A percentile compares a stretch with the other conserved stretches of the same genome.
These are phyloP conservation scores for Chloroclystis v-ata DNA, from an alignment of 2,888 invertebrate genomes.

Conservation along the genomic window DNA sequence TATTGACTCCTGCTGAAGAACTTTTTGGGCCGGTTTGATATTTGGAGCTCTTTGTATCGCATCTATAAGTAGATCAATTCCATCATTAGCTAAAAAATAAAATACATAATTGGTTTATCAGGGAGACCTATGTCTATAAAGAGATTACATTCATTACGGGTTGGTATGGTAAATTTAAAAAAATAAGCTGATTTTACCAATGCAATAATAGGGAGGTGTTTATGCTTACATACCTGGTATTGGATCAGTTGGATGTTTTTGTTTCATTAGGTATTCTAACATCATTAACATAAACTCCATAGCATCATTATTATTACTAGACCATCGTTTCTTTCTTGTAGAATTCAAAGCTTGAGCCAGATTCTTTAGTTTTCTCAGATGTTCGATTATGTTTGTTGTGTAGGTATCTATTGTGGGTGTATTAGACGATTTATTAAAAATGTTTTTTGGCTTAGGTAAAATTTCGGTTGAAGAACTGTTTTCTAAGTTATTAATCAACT, in stretches of 20 bases:
- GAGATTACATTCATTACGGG: no score
- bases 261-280: conserved; percentile 60
- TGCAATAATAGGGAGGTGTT: no score
- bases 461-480: conserved; percentile 20
- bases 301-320: conserved; percentile 41
- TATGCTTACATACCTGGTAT: conserved; percentile 42
- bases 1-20: conserved; percentile 26
- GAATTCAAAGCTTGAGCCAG: conserved; percentile 43
- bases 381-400: conserved; percentile 51
- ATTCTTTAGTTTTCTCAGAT: conserved; percentile 52
- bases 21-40: conserved; percentile 46
- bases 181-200: not conserved
- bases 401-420: conserved; percentile 39
- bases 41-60: conserved; percentile 63
- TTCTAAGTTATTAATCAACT: conserved; percentile 40
- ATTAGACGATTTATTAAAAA: conserved; percentile 18
- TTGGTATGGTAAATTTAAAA: not conserved
- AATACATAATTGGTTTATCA: no score
- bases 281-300: conserved; percentile 57
- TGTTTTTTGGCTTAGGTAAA: conserved; percentile 17
- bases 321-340: conserved; percentile 43
- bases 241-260: conserved; percentile 40
- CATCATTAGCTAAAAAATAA: conserved; percentile 52
- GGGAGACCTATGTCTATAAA: no score
- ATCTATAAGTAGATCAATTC: conserved; percentile 61